These are phyloP conservation scores for Bombyx mori DNA, from an alignment of 1,140 invertebrate species.

Conservation along the genomic window DNA sequence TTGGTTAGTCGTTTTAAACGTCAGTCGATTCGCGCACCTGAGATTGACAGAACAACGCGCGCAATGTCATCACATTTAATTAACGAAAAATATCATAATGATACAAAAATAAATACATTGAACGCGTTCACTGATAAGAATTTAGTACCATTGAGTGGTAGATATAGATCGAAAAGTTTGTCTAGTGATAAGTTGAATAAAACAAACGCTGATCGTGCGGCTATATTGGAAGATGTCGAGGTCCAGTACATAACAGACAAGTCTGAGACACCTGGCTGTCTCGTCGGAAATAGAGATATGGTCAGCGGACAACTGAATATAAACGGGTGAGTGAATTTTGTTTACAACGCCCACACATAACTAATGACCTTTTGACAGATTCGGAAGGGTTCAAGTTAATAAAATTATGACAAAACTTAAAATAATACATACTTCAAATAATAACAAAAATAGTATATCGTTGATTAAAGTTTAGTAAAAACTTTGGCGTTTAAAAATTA, in stretches of 20 bases:
- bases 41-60: constrained; percentile 40
- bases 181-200: constrained; percentile 65
- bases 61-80: constrained; percentile 61
- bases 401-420: not conserved
- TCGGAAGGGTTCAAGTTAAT: not conserved
- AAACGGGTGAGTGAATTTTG: constrained; percentile 35
- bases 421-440: no score
- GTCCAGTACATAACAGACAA: constrained; percentile 50
- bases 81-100: constrained; percentile 51
- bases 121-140: constrained; percentile 53
- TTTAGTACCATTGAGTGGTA: constrained; percentile 41
- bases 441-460: no score
- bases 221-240: constrained; percentile 61
- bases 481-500: not conserved
- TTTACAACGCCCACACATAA: not conserved
- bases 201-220: constrained; percentile 52
- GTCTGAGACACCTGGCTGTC: constrained; percentile 56
- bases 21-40: constrained; percentile 44
- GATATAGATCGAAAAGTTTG: constrained; percentile 60
- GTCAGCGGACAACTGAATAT: constrained; percentile 28
- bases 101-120: constrained; percentile 57
- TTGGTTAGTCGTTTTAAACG: constrained; percentile 22
- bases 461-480: no score
- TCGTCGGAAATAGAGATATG: constrained; percentile 49
- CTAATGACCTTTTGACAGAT: constrained; percentile 2